These are phyloP conservation scores for Araneus ventricosus DNA, from an alignment of 1,140 invertebrate genomes.

Conservation along the genomic window DNA sequence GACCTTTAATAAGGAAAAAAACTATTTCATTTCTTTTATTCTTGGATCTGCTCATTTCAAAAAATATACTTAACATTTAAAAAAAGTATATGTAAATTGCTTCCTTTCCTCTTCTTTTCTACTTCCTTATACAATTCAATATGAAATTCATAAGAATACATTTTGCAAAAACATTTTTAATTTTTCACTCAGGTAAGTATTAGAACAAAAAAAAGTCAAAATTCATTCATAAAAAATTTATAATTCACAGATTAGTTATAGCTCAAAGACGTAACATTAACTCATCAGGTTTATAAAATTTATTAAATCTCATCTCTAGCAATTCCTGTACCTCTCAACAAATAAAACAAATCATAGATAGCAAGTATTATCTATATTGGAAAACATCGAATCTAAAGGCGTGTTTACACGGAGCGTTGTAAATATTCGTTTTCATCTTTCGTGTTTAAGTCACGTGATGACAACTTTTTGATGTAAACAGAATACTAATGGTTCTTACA, in stretches of 20 bases:
- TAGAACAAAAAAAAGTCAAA: background rate
- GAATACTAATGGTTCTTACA: too few species aligned
- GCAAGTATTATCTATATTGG: background rate
- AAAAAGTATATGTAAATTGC: too few species aligned
- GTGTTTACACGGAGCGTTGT: too few species aligned
- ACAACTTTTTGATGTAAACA: too few species aligned
- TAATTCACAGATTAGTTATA: background rate
- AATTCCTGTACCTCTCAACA: constrained; percentile 12
- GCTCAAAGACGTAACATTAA: background rate
- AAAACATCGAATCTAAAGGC: constrained; percentile 48
- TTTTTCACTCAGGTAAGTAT: background rate
- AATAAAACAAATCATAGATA: constrained; percentile 5
- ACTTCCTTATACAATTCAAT: background rate
- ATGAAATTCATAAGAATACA: background rate
- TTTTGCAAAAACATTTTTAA: background rate
- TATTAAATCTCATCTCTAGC: constrained; percentile 41
- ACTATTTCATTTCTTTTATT: background rate
- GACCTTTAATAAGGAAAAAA: too few species aligned
- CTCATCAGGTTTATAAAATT: background rate
- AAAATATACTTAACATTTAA: too few species aligned
- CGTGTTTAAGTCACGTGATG: too few species aligned
- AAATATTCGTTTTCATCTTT: too few species aligned
- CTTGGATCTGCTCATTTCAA: background rate
- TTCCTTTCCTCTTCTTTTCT: too few species aligned
- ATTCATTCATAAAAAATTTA: background rate